Conservation (phyloP, 2,113 vertebrate species). For the Salvelinus namaycush region DNA sequence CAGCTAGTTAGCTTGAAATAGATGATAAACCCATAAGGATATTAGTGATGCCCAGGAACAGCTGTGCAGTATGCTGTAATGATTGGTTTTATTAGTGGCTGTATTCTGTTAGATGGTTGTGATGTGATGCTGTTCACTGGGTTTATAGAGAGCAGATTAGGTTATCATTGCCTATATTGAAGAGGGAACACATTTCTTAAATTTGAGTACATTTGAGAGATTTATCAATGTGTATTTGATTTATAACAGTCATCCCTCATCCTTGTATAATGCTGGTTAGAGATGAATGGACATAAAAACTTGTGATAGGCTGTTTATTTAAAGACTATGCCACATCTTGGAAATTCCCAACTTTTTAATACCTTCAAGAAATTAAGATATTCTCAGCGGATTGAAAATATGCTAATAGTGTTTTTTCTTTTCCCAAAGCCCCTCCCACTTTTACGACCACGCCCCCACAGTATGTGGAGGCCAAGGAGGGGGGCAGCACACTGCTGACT, state of each 20-base stretch:
- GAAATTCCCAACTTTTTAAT: neutral
- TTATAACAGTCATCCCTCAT: neutral
- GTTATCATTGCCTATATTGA: neutral
- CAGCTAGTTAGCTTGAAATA: conserved; percentile 27
- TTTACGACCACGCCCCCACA: conserved; percentile 95
- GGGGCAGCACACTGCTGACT: conserved; percentile 87
- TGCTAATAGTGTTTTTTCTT: conserved; percentile 6
- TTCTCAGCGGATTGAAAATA: neutral
- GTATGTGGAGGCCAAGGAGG: conserved; percentile 96
- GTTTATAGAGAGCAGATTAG: neutral
- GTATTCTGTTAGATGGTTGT: neutral
- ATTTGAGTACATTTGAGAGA: no score
- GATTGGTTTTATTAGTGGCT: neutral
- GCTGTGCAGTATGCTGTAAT: conserved; percentile 25
- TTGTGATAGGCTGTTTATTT: neutral
- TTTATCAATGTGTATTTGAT: neutral
- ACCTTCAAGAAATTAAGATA: neutral
- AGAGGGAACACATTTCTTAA: neutral
- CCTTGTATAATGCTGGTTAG: neutral
- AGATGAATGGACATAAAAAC: neutral
- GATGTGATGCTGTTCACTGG: neutral
- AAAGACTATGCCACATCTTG: neutral
- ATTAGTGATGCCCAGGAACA: conserved; percentile 27
- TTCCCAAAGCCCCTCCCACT: conserved; percentile 87
- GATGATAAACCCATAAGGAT: conserved; percentile 34